phyloP scores from a whole-genome alignment of 2,888 invertebrate genomes.

The Tenodera sinensis region DNA sequence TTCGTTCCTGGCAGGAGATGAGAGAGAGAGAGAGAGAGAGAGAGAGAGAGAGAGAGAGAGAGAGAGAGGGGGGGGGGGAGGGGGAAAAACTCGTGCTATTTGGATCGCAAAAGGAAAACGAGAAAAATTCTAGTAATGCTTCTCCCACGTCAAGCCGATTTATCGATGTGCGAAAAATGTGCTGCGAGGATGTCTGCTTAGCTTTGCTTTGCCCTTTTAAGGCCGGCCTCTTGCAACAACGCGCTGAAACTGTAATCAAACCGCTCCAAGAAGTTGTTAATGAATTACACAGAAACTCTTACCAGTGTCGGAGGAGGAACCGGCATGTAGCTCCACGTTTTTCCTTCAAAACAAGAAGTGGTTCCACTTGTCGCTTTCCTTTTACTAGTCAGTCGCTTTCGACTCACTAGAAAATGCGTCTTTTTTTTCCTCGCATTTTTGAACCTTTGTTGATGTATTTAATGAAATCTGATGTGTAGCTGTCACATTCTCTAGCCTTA shows the following conservation, averaged over 20 bases:
- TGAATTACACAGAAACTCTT: not conserved
- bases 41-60: not conserved
- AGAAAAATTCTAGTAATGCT: slow-evolving; percentile 8
- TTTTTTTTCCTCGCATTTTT: too few species aligned
- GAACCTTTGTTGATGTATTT: too few species aligned
- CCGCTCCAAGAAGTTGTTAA: not conserved
- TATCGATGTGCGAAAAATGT: slow-evolving; percentile 16
- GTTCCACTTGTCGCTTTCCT: not conserved
- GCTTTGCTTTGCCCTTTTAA: not conserved
- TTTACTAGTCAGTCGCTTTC: not conserved
- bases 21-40: too few species aligned
- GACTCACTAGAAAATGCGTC: not conserved
- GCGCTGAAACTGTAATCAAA: slow-evolving; percentile 1
- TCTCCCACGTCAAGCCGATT: not conserved
- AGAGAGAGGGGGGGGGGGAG: too few species aligned
- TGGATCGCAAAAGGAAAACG: not conserved
- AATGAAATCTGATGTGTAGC: too few species aligned
- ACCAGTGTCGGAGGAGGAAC: not conserved
- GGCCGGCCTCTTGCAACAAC: not conserved
- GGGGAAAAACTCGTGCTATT: slow-evolving; percentile 2
- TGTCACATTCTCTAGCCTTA: too few species aligned
- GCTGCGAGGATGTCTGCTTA: slow-evolving; percentile 6
- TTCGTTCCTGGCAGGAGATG: not conserved
- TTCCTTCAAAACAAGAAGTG: not conserved
- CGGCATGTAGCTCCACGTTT: not conserved